phyloP scores from a whole-genome alignment of 2,888 invertebrate species.

The Laothoe populi region DNA sequence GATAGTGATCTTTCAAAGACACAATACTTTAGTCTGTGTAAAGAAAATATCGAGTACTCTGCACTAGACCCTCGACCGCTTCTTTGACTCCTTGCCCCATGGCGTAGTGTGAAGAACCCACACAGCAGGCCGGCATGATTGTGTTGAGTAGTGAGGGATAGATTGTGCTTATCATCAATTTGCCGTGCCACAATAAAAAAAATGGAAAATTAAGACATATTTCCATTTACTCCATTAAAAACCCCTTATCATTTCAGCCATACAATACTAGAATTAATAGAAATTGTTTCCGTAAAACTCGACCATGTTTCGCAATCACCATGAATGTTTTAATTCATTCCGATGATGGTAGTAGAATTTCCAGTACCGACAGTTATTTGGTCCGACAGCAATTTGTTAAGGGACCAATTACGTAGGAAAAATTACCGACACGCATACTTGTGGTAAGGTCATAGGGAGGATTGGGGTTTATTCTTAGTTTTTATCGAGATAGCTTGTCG shows the following conservation, averaged over 20 bases:
- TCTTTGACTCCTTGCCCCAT: too few relatives aligned
- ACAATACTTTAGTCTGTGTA: too few relatives aligned
- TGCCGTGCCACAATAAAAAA: not conserved
- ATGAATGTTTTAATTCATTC: slow-evolving; percentile 24
- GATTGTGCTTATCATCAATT: too few relatives aligned
- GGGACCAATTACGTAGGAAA: slow-evolving; percentile 57
- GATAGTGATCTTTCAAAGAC: too few relatives aligned
- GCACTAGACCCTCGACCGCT: too few relatives aligned
- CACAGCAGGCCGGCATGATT: too few relatives aligned
- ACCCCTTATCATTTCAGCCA: not conserved
- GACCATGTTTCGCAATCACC: not conserved
- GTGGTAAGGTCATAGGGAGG: slow-evolving; percentile 32
- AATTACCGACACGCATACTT: slow-evolving; percentile 59
- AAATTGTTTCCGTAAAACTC: slow-evolving; percentile 16
- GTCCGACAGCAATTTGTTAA: slow-evolving; percentile 60
- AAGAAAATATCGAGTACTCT: too few relatives aligned
- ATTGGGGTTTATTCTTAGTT: slow-evolving; percentile 31
- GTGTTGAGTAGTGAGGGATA: too few relatives aligned
- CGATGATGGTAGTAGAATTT: slow-evolving; percentile 23
- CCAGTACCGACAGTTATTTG: slow-evolving; percentile 37
- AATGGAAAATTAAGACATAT: not conserved
- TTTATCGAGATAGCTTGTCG: not conserved
- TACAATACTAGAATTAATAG: not conserved
- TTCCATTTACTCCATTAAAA: not conserved
- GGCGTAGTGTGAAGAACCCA: too few relatives aligned